Evolutionary conservation across 2,888 invertebrate genomes (phyloP), one percentile per base, ranked within the genome.

Genomic region (Mythimna albipuncta): DNA sequence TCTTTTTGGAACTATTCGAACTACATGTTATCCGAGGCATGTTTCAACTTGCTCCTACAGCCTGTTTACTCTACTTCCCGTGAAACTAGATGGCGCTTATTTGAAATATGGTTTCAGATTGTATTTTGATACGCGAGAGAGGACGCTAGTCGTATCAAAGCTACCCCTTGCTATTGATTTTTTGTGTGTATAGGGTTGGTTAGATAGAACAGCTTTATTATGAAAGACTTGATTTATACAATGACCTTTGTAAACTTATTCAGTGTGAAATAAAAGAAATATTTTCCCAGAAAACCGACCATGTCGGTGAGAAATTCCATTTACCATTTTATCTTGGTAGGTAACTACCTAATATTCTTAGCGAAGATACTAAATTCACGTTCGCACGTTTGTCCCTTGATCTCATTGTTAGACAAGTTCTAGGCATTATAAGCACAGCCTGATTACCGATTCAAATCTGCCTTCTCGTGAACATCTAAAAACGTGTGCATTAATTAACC

Each of bases 21-120:
- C 70, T 72, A 58, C 47, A 63, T 52, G 21, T 66, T 26, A 26
- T 57, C 68, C 10, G 19, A 54, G 61, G 59, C 73, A 57, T 79
- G 73, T 77, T 77, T 72, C 32, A 72, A 77, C 79, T 65, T 72
- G 69, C 52, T 58, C 61, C 32, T 44, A 47, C 41, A 69, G n/a
- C 83, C 68, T 69, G 66, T 69, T 65, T 62, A 63, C 26, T 74
- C 64, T 69, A 52, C 54, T 54, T 68, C 44, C 44, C 26, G 21
- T 59, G 9, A 68, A 67, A 69, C 77, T 77, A 85, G 85, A 75
- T 81, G 85, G 85, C 85, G 85, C 84, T 85, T 41, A 57, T 62
- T 21, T 61, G 62, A 68, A 75, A 63, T 68, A 11, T 26, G 13
- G 26, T n/a, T 55, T 44, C 10, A 65, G 21, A 21, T 32, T 57